Conservation (phyloP, 2,797 vertebrate species). For the Spinus olivaceus region DNA sequence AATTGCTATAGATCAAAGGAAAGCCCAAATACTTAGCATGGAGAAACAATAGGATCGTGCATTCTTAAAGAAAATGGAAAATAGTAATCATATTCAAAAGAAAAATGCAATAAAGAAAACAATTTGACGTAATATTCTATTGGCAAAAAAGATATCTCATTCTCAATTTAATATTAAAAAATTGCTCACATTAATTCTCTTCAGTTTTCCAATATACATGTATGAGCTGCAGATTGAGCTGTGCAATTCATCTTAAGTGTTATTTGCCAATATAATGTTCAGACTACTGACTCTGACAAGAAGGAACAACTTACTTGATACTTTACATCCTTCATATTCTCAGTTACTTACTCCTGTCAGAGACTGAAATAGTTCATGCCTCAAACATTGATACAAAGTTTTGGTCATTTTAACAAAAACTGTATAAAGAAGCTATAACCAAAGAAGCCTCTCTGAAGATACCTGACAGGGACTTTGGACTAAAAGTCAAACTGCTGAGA, state of each 20-base stretch:
- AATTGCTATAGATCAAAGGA: constrained; percentile 52
- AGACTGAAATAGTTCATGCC: not conserved
- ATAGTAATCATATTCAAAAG: constrained; percentile 46
- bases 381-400: not conserved
- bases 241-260: constrained; percentile 62
- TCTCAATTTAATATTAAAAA: constrained; percentile 70
- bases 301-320: constrained; percentile 47
- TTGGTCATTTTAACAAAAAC: not conserved
- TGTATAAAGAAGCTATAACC: not conserved
- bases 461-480: not conserved
- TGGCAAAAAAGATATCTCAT: constrained; percentile 64
- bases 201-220: constrained; percentile 68
- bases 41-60: constrained; percentile 32
- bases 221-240: constrained; percentile 64
- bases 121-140: constrained; percentile 66
- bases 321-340: constrained; percentile 30
- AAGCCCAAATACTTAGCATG: constrained; percentile 25
- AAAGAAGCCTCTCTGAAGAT: not conserved
- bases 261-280: constrained; percentile 61
- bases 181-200: constrained; percentile 66
- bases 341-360: not conserved
- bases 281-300: constrained; percentile 51
- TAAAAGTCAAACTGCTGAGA: not conserved
- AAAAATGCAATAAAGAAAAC: constrained; percentile 65
- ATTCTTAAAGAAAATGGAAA: constrained; percentile 65